A percentile compares a stretch with the other conserved stretches of the same genome.
These are phyloP conservation scores for Sebastes fasciatus DNA, from an alignment of 2,113 vertebrate genomes.

Conservation along the genomic window DNA sequence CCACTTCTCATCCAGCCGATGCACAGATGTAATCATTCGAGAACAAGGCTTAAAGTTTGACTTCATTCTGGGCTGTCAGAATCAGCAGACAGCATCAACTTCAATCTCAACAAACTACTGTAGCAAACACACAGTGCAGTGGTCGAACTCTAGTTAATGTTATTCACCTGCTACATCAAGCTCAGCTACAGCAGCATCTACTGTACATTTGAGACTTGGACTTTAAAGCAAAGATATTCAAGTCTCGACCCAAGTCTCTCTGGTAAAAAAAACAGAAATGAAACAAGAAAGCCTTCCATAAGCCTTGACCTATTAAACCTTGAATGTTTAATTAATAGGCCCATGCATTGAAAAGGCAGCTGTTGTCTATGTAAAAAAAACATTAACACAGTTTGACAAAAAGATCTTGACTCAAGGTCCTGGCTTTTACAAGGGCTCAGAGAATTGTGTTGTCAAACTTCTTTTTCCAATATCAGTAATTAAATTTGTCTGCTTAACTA, in stretches of 20 bases:
- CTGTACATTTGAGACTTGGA: not conserved
- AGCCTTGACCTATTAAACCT: too few species aligned
- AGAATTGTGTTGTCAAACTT: not conserved
- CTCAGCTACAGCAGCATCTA: not conserved
- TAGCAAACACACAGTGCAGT: not conserved
- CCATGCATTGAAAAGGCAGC: not conserved
- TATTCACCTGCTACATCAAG: not conserved
- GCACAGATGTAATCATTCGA: not conserved
- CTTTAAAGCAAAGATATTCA: not conserved
- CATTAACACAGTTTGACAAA: not conserved
- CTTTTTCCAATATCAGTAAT: not conserved
- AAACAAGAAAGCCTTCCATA: not conserved
- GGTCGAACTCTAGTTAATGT: not conserved
- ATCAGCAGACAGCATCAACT: too few species aligned
- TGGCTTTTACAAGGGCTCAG: not conserved
- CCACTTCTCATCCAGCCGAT: not conserved
- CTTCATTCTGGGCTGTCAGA: not conserved
- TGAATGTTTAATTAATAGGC: not conserved
- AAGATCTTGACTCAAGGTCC: not conserved
- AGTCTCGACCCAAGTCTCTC: not conserved
- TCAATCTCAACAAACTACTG: not conserved
- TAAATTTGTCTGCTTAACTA: not conserved
- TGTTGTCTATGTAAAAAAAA: not conserved
- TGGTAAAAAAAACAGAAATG: not conserved
- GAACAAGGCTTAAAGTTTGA: not conserved